Evolutionary conservation across 1,140 invertebrate species (phyloP), one percentile per base, ranked within the genome.

Genomic region (Anadara kagoshimensis): DNA sequence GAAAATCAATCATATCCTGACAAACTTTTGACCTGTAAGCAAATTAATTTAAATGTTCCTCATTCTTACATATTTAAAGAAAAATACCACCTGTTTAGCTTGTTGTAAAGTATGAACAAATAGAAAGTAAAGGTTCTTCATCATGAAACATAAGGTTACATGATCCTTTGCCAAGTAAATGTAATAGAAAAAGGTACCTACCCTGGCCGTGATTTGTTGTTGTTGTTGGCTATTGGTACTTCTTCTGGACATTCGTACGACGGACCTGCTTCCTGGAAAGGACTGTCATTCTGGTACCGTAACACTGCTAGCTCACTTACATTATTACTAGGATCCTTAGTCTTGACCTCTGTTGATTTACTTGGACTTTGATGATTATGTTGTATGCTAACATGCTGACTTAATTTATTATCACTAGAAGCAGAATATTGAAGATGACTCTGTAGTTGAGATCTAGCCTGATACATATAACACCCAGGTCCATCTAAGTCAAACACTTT

Each of bases 261-360:
- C 18, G 61, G 71, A 12, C 76, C 54, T 11, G 75, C 62, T 24
- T 67, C 73, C 20, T 78, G 76, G 66, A 83, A 83, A 16, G 80
- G 82, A 53, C 78, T 80, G 66, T 81, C 81, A 67, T 84, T 84
- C 69, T 84, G 83, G 73, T 81, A 84, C 16, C 80, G 71, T 36
- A 77, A 67, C 11, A 78, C 71, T 8, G 44, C 44, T 51, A 22
- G 26, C 26, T 44, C 20, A 44, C 45, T 20, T 11, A 45, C 45
- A 22, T 22, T 18, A 36, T 57, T 43, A 49, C 71, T 64, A 45
- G 69, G 57, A 58, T 51, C 16, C 43, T 59, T 54, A 54, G 49
- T 61, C 36, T 76, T 64, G 57, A 68, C 71, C 67, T 79, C 68
- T 64, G 73, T 51, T 57, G 73, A 54, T 44, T 63, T 69, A 53